Evolutionary conservation across 2,888 invertebrate species (phyloP).

Genomic region (Lydus trimaculatus): DNA sequence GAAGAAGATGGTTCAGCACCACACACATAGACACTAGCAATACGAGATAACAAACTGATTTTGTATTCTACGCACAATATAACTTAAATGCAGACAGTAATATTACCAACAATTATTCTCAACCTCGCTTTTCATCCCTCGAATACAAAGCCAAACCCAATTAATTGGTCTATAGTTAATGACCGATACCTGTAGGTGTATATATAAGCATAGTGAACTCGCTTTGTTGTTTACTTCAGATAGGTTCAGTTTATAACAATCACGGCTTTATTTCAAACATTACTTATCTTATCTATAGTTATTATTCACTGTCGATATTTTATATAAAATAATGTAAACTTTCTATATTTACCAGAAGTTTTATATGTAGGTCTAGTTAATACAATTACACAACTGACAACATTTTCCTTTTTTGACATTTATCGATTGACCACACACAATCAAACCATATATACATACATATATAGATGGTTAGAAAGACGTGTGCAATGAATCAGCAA

Average conservation of each 20-base stretch:
- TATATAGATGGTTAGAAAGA: not conserved
- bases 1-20: not conserved
- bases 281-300: not conserved
- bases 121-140: constrained; percentile 26
- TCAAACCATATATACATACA: not conserved
- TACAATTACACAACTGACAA: not conserved
- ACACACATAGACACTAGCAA: not conserved
- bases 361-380: not conserved
- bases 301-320: not conserved
- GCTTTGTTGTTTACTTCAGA: constrained; percentile 20
- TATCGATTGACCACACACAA: not conserved
- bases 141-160: constrained; percentile 27
- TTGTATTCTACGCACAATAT: constrained; percentile 8
- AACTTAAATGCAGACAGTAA: constrained; percentile 26
- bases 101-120: constrained; percentile 28
- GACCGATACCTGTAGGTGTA: constrained; percentile 29
- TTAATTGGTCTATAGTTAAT: constrained; percentile 31
- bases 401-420: not conserved
- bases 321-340: not conserved
- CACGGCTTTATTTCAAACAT: too few relatives aligned
- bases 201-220: not conserved
- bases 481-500: constrained; percentile 6
- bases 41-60: constrained; percentile 1
- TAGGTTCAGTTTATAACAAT: not conserved
- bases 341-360: not conserved